Evolutionary conservation across 2,113 vertebrate genomes (phyloP).

Genomic region (Cyanoliseus patagonus): DNA sequence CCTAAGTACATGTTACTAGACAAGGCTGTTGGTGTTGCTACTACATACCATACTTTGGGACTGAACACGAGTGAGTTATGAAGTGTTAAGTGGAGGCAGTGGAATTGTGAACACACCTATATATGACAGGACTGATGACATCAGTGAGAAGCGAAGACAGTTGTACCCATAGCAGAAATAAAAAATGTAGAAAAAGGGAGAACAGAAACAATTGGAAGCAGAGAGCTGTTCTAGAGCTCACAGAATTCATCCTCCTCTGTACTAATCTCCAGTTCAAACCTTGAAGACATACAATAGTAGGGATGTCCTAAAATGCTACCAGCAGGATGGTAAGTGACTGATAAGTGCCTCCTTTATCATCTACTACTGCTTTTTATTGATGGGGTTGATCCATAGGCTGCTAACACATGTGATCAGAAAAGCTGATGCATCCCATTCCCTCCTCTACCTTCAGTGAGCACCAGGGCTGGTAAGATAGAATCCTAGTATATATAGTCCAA

Average conservation of each 20-base stretch:
- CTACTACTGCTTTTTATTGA: not conserved
- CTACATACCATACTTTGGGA: slow-evolving; percentile 2
- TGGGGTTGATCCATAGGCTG: not conserved
- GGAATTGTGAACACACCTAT: slow-evolving; percentile 57
- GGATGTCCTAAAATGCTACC: not conserved
- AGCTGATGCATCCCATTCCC: not conserved
- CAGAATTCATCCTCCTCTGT: not conserved
- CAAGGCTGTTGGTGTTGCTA: slow-evolving; percentile 45
- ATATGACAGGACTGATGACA: slow-evolving; percentile 53
- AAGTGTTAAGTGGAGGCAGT: slow-evolving; percentile 53
- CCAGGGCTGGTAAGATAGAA: not conserved
- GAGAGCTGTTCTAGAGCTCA: not conserved
- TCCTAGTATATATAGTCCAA: not conserved
- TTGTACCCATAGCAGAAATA: slow-evolving; percentile 52
- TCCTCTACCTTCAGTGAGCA: not conserved
- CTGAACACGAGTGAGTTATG: slow-evolving; percentile 41
- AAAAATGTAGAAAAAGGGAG: slow-evolving; percentile 14
- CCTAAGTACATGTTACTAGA: slow-evolving; percentile 56
- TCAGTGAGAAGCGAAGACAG: slow-evolving; percentile 60
- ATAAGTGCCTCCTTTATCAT: not conserved
- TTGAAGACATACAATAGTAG: not conserved
- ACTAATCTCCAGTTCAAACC: not conserved
- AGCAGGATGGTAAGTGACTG: not conserved
- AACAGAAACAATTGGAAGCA: slow-evolving; percentile 33
- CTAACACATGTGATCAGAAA: not conserved